Evolutionary conservation across 2,888 invertebrate species (phyloP), one percentile per base, ranked within the genome.

Genomic region (Catonia carolina): DNA sequence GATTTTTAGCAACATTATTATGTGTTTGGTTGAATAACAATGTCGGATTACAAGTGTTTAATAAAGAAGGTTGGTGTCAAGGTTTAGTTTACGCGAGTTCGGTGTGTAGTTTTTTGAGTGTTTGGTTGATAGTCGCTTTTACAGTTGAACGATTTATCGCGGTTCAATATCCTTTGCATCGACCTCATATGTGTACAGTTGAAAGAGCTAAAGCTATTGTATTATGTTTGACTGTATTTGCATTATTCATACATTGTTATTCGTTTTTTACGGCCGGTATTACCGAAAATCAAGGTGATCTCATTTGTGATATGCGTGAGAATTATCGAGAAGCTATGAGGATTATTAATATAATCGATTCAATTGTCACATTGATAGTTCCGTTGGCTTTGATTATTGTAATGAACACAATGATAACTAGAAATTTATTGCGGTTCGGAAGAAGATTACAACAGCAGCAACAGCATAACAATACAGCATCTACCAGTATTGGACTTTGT

Each of bases 111-210:
- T 83, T 81, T 52, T 68, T 84, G 10, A 82, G 82, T 65, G 83
- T 82, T 2, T 85, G 84, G 83, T 70, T 84, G 31, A 82, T 83
- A 35, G 84, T 85, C 4, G 82, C 82, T 1, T 84, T 84, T 67
- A 84, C 84, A 1, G 78, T 82, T 1, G 84, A 85, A 67, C 72
- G 84, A 54, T 84, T 82, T 70, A 81, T 84, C 39, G 84, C 83
- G 2, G 80, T 84, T 1, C 45, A 81, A 63, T 80, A 79, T 66
- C 82, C 82, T 0, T 67, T 82, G 10, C 77, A 77, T 53, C 69
- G 81, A 20, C 79, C 81, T 0, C 75, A 77, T 55, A 78, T 82
- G 67, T 83, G 82, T 66, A 83, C 82, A 0, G 77, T 80, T 2
- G 71, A 77, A 0, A 70, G 82, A 36, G 82, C 82, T 0, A 81